Evolutionary conservation across 1,140 invertebrate genomes (phyloP).

Genomic region (Trachymyrmex cornetzi): DNA sequence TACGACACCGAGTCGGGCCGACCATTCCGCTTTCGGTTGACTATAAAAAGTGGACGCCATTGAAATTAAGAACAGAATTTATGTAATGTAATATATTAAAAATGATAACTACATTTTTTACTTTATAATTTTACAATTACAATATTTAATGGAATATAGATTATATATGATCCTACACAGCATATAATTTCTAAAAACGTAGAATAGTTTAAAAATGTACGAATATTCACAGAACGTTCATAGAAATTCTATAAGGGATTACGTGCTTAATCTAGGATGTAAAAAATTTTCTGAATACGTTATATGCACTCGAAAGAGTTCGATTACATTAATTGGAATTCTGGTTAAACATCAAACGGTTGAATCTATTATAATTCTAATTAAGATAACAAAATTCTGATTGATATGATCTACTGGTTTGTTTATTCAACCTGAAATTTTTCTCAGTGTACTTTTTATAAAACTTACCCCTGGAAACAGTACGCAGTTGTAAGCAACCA

Average conservation of each 20-base stretch:
- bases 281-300: background rate
- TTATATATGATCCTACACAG: background rate
- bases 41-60: conserved; percentile 84
- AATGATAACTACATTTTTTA: background rate
- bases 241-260: too few species aligned
- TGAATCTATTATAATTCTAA: too few species aligned
- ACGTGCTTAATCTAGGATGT: background rate
- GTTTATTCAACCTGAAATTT: too few species aligned
- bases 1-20: conserved; percentile 92
- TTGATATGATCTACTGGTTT: too few species aligned
- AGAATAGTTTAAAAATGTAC: too few species aligned
- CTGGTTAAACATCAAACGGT: too few species aligned
- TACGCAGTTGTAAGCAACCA: conserved; percentile 96
- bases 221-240: too few species aligned
- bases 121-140: background rate
- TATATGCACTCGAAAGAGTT: background rate
- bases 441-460: background rate
- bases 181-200: too few species aligned
- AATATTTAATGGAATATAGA: background rate
- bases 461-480: conserved; percentile 92
- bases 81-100: background rate
- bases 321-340: too few species aligned
- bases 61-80: background rate
- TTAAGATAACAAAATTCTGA: too few species aligned
- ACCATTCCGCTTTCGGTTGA: conserved; percentile 95